Percentiles rank a stretch among this genome's conserved stretches.
Evolutionary conservation across 1,140 invertebrate species (phyloP).

Genomic region (Pseudachorutes palmiensis): DNA sequence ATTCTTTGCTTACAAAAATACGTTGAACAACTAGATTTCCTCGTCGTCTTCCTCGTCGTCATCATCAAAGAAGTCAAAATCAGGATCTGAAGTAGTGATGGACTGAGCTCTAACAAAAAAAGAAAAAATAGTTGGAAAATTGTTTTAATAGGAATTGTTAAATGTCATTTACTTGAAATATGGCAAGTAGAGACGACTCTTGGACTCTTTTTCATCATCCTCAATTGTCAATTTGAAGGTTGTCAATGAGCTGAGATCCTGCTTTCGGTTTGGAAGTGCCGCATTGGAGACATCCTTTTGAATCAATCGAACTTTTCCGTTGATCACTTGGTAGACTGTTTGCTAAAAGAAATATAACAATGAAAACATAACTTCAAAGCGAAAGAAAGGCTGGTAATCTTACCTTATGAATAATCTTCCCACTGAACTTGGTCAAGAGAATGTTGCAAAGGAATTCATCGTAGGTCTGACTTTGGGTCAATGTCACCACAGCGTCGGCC

Average conservation of each 20-base stretch:
- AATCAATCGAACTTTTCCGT: constrained; percentile 14
- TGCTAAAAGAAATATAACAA: constrained; percentile 1
- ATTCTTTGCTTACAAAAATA: too few species aligned
- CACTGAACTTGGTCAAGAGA: constrained; percentile 22
- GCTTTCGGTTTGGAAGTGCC: constrained; percentile 8
- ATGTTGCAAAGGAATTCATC: constrained; percentile 26
- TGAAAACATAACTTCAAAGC: neutral
- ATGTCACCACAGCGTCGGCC: constrained; percentile 16
- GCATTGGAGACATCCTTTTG: neutral
- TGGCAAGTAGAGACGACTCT: constrained; percentile 29
- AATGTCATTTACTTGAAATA: constrained; percentile 31
- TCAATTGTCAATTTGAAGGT: constrained; percentile 37
- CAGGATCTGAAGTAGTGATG: constrained; percentile 12
- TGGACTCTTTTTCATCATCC: constrained; percentile 33
- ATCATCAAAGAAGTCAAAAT: constrained; percentile 20
- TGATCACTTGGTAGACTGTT: constrained; percentile 15
- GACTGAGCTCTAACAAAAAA: constrained; percentile 27
- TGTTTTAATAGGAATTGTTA: neutral
- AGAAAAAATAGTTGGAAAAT: constrained; percentile 3
- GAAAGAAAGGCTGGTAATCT: neutral
- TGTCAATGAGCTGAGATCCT: constrained; percentile 27
- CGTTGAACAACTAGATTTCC: too few species aligned
- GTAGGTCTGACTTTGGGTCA: neutral
- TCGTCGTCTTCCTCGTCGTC: constrained; percentile 33
- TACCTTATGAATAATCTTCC: constrained; percentile 25